phyloP scores from a whole-genome alignment of 2,113 vertebrate genomes.

The Redunca redunca region DNA sequence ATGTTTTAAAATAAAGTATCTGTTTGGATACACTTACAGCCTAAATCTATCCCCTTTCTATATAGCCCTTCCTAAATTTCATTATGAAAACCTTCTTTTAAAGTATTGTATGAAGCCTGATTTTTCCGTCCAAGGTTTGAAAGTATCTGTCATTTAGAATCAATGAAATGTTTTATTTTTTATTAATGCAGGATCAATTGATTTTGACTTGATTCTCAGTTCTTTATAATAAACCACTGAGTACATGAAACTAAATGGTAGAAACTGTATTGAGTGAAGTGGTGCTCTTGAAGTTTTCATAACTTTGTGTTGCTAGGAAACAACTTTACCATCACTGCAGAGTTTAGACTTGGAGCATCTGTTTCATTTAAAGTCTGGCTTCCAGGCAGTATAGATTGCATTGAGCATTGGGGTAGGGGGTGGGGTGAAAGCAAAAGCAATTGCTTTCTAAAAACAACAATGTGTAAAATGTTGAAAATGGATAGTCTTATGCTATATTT shows the following conservation, averaged over 20 bases:
- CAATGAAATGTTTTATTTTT: constrained; percentile 29
- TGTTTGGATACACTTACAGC: not conserved
- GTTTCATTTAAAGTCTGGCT: constrained; percentile 77
- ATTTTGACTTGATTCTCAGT: constrained; percentile 47
- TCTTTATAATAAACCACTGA: constrained; percentile 68
- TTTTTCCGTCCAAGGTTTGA: constrained; percentile 8
- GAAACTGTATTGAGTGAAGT: constrained; percentile 65
- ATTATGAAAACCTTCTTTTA: not conserved
- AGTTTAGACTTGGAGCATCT: constrained; percentile 76
- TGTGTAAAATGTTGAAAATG: constrained; percentile 64
- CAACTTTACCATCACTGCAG: constrained; percentile 66
- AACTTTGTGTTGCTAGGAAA: constrained; percentile 77
- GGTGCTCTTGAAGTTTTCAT: constrained; percentile 68
- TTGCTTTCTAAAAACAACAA: constrained; percentile 69
- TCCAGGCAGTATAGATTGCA: constrained; percentile 69
- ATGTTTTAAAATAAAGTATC: not conserved
- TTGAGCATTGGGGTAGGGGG: constrained; percentile 4
- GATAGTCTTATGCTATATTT: constrained; percentile 51
- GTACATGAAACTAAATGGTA: constrained; percentile 52
- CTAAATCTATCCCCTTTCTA: not conserved
- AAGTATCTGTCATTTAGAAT: constrained; percentile 47
- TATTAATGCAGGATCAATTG: constrained; percentile 39
- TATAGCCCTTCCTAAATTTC: not conserved
- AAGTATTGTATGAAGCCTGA: not conserved
- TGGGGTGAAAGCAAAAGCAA: constrained; percentile 59